Base-by-base conservation (phyloP, 2,888 invertebrate genomes). In the Melinopterus prodromus region DNA sequence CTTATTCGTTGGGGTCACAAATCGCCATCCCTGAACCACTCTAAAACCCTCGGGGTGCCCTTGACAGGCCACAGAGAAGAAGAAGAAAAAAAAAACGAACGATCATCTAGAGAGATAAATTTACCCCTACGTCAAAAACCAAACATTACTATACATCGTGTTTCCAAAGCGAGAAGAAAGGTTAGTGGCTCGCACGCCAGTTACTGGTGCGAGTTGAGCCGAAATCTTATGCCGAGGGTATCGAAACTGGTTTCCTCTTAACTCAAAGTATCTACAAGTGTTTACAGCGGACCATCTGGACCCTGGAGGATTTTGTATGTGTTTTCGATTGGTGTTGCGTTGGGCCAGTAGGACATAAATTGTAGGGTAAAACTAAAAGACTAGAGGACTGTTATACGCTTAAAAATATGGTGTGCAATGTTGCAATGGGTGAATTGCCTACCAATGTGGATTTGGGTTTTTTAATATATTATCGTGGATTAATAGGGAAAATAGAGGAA, bases 251-350 rank as follows among this genome's bases (percentile, higher is more conserved):
- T 81, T 86, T 88, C 87, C 85, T 78, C 84, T 84, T 84, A 87
- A 86, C 86, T 87, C 85, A 86, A 87, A 87, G 86, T 86, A 87
- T 88, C 88, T 86, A 89, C 88, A 89, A 89, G 88, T 88, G 88
- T 88, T 87, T 87, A 83, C 84, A 85, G 86, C 85, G 77, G 87
- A 80, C 85, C 88, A 86, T 82, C 70, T 78, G 76, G 81, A 36
- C 16, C 12, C 15, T 37, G 0, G 14, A 35, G 3, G 9, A 74
- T 6, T 36, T 74, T 74, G 4, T 36, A 74, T 74, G 36, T 35
- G 15, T 7, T 6, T n/a, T 6, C 36, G 74, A 35, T 2, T n/a
- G n/a, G 35, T 14, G 37, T 15, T 72, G n/a, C 6, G 15, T 37
- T 74, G 74, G 74, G 16, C n/a, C 7, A 3, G 16, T 37, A 4